Evolutionary conservation across 2,797 vertebrate species (phyloP).

Genomic region (Tympanoctomys barrerae): DNA sequence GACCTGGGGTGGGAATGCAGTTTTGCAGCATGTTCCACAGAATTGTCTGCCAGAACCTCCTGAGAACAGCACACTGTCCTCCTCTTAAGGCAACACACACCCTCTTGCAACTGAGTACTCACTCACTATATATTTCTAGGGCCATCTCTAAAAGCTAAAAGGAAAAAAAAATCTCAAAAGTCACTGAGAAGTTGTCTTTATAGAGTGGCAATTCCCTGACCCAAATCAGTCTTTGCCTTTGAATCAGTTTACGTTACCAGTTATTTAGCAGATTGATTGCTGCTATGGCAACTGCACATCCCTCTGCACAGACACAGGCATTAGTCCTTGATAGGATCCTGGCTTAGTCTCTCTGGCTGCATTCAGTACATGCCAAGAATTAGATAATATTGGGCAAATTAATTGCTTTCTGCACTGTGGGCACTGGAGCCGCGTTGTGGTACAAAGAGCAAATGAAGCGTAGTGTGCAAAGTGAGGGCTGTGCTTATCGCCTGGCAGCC

Average conservation of each 20-base stretch:
- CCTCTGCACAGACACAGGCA: constrained; percentile 80
- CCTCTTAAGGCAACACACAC: constrained; percentile 51
- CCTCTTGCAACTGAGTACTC: constrained; percentile 64
- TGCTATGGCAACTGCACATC: constrained; percentile 88
- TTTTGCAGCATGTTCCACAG: background rate
- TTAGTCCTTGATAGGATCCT: constrained; percentile 84
- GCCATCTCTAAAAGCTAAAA: constrained; percentile 79
- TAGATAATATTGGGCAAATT: constrained; percentile 84
- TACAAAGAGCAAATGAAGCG: constrained; percentile 81
- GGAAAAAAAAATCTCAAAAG: constrained; percentile 78
- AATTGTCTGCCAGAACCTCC: background rate
- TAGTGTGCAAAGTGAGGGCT: constrained; percentile 69
- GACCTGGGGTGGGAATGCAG: background rate
- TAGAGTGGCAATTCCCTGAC: constrained; percentile 84
- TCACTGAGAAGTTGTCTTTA: constrained; percentile 82
- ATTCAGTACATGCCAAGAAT: constrained; percentile 83
- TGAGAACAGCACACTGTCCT: background rate
- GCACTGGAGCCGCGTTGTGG: constrained; percentile 76
- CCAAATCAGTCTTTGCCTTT: constrained; percentile 89
- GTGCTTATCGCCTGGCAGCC: constrained; percentile 46
- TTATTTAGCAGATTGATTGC: constrained; percentile 88
- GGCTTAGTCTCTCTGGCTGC: constrained; percentile 79
- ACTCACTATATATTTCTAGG: constrained; percentile 72
- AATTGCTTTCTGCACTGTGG: constrained; percentile 82
- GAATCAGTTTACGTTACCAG: constrained; percentile 88